Evolutionary conservation across 2,797 vertebrate genomes (phyloP), one percentile per base, ranked within the genome.

Genomic region (Sebastes dallii): DNA sequence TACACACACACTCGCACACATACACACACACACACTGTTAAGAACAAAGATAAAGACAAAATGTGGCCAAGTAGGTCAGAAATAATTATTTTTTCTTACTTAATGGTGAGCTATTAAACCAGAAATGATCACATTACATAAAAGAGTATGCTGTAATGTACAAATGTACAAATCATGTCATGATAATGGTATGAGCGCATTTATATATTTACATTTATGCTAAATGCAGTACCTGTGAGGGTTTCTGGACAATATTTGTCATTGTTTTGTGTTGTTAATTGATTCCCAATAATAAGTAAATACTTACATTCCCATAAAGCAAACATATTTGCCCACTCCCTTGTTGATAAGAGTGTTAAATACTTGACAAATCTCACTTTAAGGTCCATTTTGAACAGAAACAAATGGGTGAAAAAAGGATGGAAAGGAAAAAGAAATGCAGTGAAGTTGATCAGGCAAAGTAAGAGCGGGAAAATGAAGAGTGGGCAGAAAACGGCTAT

Each of bases 11-110:
- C 18, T 52, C 5, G 8, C 50, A 52, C 20, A 52, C 20, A 52
- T 1, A 27, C 5, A 27, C 24, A 66, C 32, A 29, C 24, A 69
- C 46, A 83, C 46, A 66, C 24, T 66, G 64, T 30, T 7, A 18
- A 3, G 16, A 34, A 20, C 46, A 68, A 66, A 39, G 20, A 64
- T 65, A 72, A 61, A 79, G 4, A 34, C 30, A 30, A 82, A 66
- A 54, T 71, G 32, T 62, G 74, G 42, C 29, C 66, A 80, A 84
- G 73, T 82, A 65, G 77, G 75, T 79, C 75, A 83, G 66, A 56
- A 80, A 66, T 76, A 24, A 39, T 64, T 30, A 2, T 1, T 36
- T 69, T 71, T 39, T 62, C 29, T 71, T 74, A 59, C 29, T 56
- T 46, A 22, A 30, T 20, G 14, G 7, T 34, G 4, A 76, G 72